Conservation (phyloP, 2,113 vertebrate species). For the Xiphias gladius region DNA sequence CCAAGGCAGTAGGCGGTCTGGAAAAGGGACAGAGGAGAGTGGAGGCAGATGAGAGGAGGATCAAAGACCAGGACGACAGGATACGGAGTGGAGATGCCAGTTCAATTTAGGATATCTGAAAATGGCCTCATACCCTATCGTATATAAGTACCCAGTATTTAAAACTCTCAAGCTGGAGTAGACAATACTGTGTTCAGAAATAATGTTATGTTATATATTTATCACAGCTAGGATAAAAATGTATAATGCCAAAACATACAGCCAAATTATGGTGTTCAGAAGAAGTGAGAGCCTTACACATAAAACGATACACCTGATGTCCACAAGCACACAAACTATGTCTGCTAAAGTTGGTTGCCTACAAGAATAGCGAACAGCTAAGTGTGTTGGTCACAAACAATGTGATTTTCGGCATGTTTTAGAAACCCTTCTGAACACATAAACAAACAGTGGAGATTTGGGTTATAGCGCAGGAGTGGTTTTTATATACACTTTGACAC, state of each 20-base stretch:
- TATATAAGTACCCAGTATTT: slow-evolving; percentile 16
- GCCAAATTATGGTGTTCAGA: not conserved
- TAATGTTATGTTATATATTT: not conserved
- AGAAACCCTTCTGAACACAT: not conserved
- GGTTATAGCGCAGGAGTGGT: not conserved
- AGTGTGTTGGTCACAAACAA: not conserved
- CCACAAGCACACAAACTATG: not conserved
- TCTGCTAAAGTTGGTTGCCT: not conserved
- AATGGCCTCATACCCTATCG: slow-evolving; percentile 33
- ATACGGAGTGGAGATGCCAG: slow-evolving; percentile 47
- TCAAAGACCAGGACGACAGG: slow-evolving; percentile 70
- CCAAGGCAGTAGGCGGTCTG: slow-evolving; percentile 71
- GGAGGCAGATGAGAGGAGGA: slow-evolving; percentile 71
- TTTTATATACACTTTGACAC: slow-evolving; percentile 12
- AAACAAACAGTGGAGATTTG: not conserved
- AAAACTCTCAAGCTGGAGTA: not conserved
- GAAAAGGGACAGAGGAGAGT: slow-evolving; percentile 61
- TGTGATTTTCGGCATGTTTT: not conserved
- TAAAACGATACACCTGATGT: not conserved
- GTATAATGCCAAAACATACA: not conserved
- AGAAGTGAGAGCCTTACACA: not conserved
- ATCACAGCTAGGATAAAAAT: not conserved
- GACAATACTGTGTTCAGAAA: slow-evolving; percentile 3
- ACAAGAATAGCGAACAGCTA: not conserved
- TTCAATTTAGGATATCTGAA: slow-evolving; percentile 53